Base-by-base conservation (phyloP, 2,113 vertebrate species). In the Chauna torquata region DNA sequence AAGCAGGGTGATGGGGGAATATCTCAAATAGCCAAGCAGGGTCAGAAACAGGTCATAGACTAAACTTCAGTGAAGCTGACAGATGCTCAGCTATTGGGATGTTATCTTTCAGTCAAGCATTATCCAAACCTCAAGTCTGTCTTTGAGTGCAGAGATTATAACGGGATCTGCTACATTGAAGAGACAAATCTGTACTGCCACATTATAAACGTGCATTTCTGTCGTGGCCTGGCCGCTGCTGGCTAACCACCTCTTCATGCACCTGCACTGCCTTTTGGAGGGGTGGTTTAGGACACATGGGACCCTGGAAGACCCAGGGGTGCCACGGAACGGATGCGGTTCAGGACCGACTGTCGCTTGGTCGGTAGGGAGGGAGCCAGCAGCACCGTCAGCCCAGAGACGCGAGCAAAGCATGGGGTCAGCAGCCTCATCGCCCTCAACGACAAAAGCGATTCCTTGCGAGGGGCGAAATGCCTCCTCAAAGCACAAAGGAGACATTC, bases 401-500 rank as follows among this genome's bases (percentile, higher is more conserved):
- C 47, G 38, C 0, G 0, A 62, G 61, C 34, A 47, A 61, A 88
- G 40, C 81, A 70, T 86, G 92, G 89, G 86, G 88, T 94, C 64
- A 25, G 57, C 86, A 91, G 89, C 69, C 25, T 42, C 47, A 30
- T 94, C 72, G 86, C 72, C 36, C 89, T 74, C 59, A 47, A 6
- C 0, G 9, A 79, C 47, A 55, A 91, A 84, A 77, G 87, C 87
- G 57, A 71, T 95, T 94, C 81, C 78, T 78, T 30, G 34, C 40
- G 58, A 81, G 59, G 91, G 45, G 90, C 55, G 81, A 90, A 78
- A 78, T 71, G 52, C 47, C 70, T 94, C 72, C 93, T 95, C 94
- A 94, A 89, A 97, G 84, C 77, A 86, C 52, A 84, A 57, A 94
- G 69, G 54, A 69, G 72, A n/a, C n/a, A n/a, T n/a, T n/a, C n/a